A percentile compares a stretch with the other conserved stretches of the same genome.
phyloP scores from a whole-genome alignment of 2,113 vertebrate species.

The Pollimyrus isidori region DNA sequence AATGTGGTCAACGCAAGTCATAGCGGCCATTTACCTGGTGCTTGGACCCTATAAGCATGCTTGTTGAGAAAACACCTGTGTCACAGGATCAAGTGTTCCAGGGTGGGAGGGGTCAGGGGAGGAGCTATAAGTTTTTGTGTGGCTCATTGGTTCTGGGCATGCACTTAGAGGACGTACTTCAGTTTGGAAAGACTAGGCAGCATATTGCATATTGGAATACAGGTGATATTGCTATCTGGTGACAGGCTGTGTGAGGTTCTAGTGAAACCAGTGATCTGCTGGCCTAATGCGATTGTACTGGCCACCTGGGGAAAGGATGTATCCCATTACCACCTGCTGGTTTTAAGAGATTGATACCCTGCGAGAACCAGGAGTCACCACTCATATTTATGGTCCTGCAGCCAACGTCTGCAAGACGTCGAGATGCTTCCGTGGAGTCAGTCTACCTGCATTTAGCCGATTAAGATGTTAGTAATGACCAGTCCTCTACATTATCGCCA shows the following conservation, averaged over 20 bases:
- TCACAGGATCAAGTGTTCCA: background rate
- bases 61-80: background rate
- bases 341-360: constrained; percentile 24
- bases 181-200: background rate
- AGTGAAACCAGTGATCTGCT: constrained; percentile 35
- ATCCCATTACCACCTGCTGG: constrained; percentile 49
- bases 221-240: constrained; percentile 31
- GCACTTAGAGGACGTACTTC: background rate
- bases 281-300: constrained; percentile 14
- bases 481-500: constrained; percentile 12
- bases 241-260: constrained; percentile 22
- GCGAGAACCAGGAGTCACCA: background rate
- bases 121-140: background rate
- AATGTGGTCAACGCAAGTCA: background rate
- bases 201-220: background rate
- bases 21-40: background rate
- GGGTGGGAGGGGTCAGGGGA: background rate
- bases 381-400: background rate
- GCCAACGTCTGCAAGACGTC: background rate
- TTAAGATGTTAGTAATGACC: constrained; percentile 12
- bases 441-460: constrained; percentile 11
- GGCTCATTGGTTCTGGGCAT: constrained; percentile 3
- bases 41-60: constrained; percentile 2
- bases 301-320: constrained; percentile 22
- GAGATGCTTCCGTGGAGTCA: constrained; percentile 11